Evolutionary conservation across 1,140 invertebrate species (phyloP).

Genomic region (Drosophila miranda): DNA sequence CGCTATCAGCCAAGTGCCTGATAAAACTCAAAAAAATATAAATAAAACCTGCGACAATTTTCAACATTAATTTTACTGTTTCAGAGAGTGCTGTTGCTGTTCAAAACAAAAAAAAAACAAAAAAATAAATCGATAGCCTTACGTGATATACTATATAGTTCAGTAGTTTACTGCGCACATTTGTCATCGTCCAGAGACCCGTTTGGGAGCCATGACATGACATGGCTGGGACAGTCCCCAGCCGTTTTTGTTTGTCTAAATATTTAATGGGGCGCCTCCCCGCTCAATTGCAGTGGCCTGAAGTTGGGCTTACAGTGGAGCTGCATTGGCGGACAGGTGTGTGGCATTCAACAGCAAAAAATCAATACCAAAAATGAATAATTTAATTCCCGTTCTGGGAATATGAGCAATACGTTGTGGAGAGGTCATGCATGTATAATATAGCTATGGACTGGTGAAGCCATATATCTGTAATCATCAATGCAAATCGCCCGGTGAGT

Average conservation of each 20-base stretch:
- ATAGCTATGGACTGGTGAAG: background rate
- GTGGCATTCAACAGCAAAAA: conserved; percentile 18
- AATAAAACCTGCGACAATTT: conserved; percentile 7
- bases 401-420: conserved; percentile 32
- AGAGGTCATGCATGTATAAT: conserved; percentile 7
- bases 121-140: conserved; percentile 63
- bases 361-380: conserved; percentile 62
- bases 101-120: conserved; percentile 40
- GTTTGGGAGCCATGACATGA: conserved; percentile 41
- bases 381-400: conserved; percentile 55
- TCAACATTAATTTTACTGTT: conserved; percentile 13
- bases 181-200: conserved; percentile 21
- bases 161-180: conserved; percentile 70
- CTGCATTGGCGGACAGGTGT: conserved; percentile 50
- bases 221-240: background rate
- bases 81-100: conserved; percentile 25
- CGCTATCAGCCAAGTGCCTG: conserved; percentile 19
- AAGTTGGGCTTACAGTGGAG: background rate
- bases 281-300: conserved; percentile 55
- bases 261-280: conserved; percentile 37
- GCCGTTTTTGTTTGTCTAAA: conserved; percentile 46
- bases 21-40: conserved; percentile 42
- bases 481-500: conserved; percentile 34
- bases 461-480: conserved; percentile 46
- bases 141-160: conserved; percentile 62